Conservation (phyloP, 1,140 invertebrate genomes). For the Tetramorium parvispinum region DNA sequence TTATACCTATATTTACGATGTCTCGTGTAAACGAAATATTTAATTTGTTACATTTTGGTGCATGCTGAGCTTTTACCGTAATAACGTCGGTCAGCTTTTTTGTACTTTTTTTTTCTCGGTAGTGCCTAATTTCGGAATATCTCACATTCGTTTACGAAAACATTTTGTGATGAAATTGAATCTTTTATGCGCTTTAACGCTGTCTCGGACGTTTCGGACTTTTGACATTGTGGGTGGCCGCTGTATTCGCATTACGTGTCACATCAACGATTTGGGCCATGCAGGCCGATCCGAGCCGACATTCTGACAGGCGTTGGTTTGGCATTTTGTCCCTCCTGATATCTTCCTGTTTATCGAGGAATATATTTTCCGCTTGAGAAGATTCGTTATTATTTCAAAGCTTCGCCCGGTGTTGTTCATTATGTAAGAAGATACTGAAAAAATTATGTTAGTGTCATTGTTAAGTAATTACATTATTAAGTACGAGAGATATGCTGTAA, state of each 20-base stretch:
- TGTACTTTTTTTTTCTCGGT: background rate
- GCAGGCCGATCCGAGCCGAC: slow-evolving; percentile 35
- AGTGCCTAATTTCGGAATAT: background rate
- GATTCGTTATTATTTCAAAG: slow-evolving; percentile 13
- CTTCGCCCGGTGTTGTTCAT: background rate
- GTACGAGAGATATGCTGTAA: background rate
- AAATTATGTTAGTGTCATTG: background rate
- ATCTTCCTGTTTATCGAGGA: background rate
- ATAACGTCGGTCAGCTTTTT: background rate
- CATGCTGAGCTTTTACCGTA: background rate
- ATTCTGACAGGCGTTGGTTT: slow-evolving; percentile 62
- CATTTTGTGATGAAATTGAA: slow-evolving; percentile 23
- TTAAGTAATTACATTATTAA: background rate
- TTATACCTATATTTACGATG: slow-evolving; percentile 21
- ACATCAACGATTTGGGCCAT: slow-evolving; percentile 29
- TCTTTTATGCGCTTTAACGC: background rate
- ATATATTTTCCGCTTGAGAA: background rate
- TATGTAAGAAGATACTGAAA: background rate
- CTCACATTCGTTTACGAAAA: background rate
- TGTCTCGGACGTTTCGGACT: slow-evolving; percentile 54
- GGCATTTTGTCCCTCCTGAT: slow-evolving; percentile 57
- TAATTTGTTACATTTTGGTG: background rate
- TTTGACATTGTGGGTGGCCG: slow-evolving; percentile 66
- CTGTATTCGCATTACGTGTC: slow-evolving; percentile 61
- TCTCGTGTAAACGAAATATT: background rate